A percentile compares a stretch with the other conserved stretches of the same genome.
These are phyloP conservation scores for Geopemphigus sp. DNA, from an alignment of 1,140 invertebrate species.

Conservation along the genomic window DNA sequence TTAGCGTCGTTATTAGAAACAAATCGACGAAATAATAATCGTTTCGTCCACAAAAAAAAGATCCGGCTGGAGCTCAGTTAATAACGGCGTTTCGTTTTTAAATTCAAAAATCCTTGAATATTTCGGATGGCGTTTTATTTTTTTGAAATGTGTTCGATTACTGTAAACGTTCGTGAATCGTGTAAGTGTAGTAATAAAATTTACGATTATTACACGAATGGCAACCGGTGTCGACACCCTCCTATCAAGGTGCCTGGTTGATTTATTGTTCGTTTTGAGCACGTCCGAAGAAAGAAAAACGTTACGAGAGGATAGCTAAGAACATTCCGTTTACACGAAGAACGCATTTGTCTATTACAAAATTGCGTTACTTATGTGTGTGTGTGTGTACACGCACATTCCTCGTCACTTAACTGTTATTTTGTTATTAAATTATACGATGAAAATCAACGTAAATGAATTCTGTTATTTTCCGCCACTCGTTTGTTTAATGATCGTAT, in stretches of 20 bases:
- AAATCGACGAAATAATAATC: too few species aligned
- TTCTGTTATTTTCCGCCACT: background rate
- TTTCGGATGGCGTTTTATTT: background rate
- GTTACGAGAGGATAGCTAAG: background rate
- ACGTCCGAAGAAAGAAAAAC: background rate
- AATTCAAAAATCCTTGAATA: background rate
- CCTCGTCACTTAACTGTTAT: background rate
- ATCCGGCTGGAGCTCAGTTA: too few species aligned
- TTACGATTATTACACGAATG: slow-evolving; percentile 15
- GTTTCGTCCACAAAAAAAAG: too few species aligned
- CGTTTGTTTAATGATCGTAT: background rate
- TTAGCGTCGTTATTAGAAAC: too few species aligned
- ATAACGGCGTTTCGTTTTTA: too few species aligned
- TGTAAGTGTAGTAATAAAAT: background rate
- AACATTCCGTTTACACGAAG: background rate
- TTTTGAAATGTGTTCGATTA: background rate
- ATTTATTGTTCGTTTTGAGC: background rate
- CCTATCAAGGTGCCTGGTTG: background rate
- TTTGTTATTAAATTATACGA: slow-evolving; percentile 2
- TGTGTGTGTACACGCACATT: background rate
- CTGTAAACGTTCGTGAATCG: background rate
- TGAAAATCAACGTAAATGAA: background rate
- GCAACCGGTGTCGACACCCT: slow-evolving; percentile 4
- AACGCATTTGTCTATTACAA: slow-evolving; percentile 2
- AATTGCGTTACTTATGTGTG: background rate